Evolutionary conservation across 2,888 invertebrate genomes (phyloP).

Genomic region (Xylocampa areola): DNA sequence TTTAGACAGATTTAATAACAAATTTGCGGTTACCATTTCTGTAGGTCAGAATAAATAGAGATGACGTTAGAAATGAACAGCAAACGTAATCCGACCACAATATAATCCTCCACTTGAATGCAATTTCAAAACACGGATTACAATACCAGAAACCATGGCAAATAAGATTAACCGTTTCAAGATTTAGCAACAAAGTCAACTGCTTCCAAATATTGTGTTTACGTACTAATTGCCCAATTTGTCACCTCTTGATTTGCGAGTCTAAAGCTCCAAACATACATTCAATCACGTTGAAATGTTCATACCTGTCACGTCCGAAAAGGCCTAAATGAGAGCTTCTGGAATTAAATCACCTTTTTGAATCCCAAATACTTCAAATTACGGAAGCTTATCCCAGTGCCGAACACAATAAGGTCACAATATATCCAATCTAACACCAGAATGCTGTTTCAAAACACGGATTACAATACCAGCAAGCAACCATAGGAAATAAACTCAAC

Average conservation of each 20-base stretch:
- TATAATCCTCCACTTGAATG: not conserved
- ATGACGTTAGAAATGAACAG: too few relatives aligned
- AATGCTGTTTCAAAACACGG: not conserved
- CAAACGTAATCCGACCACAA: too few relatives aligned
- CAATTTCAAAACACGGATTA: slow-evolving; percentile 6
- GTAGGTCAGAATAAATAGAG: too few relatives aligned
- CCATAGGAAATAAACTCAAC: slow-evolving; percentile 30
- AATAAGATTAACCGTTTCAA: slow-evolving; percentile 38
- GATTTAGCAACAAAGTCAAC: slow-evolving; percentile 47
- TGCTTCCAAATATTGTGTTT: slow-evolving; percentile 65
- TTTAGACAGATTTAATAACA: too few relatives aligned
- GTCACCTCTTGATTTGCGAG: slow-evolving; percentile 68
- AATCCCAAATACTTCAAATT: too few relatives aligned
- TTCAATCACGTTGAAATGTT: slow-evolving; percentile 64
- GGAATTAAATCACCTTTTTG: too few relatives aligned
- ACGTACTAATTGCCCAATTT: slow-evolving; percentile 78
- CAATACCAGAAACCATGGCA: slow-evolving; percentile 24
- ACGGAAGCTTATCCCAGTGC: too few relatives aligned
- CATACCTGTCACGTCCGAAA: slow-evolving; percentile 78
- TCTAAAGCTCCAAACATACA: slow-evolving; percentile 63
- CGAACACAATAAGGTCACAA: too few relatives aligned
- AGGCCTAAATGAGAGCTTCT: too few relatives aligned
- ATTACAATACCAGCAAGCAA: slow-evolving; percentile 35
- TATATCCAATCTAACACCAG: not conserved
- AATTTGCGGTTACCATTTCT: too few relatives aligned